Evolutionary conservation across 2,113 vertebrate genomes (phyloP).

Genomic region (Pteruthius melanotis): DNA sequence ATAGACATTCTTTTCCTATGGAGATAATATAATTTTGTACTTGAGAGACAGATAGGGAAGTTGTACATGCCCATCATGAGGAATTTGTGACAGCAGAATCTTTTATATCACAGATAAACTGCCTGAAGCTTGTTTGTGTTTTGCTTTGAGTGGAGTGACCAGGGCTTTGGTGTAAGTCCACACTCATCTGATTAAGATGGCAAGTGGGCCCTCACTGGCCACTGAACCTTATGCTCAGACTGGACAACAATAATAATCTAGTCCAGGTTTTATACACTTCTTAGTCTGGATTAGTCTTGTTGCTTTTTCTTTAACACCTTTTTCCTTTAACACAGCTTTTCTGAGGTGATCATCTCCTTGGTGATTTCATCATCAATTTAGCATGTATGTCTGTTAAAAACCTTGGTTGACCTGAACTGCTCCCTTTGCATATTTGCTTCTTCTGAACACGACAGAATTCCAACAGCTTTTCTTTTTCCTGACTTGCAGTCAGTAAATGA

Average conservation of each 20-base stretch:
- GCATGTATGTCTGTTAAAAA: not conserved
- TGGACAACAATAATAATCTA: not conserved
- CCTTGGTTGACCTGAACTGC: not conserved
- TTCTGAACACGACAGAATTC: not conserved
- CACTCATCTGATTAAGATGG: not conserved
- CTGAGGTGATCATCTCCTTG: not conserved
- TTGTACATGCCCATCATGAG: not conserved
- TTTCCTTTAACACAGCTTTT: not conserved
- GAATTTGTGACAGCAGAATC: not conserved
- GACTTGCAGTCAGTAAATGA: not conserved
- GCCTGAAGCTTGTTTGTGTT: not conserved
- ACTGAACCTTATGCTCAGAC: not conserved
- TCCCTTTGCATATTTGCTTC: not conserved
- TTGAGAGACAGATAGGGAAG: not conserved
- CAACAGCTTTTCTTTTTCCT: not conserved
- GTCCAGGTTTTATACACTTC: not conserved
- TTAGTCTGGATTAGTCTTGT: not conserved
- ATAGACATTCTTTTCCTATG: not conserved
- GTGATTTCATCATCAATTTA: not conserved
- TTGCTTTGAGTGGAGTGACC: not conserved
- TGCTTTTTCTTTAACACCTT: not conserved
- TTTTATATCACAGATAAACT: not conserved
- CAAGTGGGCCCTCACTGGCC: not conserved
- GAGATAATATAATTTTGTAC: not conserved
- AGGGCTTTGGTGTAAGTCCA: accelerated